Evolutionary conservation across 1,140 invertebrate species (phyloP), one percentile per base, ranked within the genome.

Genomic region (Drosophila simulans): DNA sequence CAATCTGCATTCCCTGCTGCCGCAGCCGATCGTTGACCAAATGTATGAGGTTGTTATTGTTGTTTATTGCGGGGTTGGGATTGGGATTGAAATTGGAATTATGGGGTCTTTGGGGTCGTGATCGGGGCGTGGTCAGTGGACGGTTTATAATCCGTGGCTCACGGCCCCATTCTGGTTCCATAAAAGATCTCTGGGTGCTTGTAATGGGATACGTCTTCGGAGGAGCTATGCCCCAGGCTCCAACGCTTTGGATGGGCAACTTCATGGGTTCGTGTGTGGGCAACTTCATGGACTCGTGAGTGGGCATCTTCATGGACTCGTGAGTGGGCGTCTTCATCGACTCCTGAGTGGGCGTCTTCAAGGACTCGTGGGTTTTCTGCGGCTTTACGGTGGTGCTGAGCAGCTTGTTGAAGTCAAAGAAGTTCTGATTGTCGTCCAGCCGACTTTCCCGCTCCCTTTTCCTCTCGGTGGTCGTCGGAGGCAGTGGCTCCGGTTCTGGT

Each of bases 1-100:
- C 62, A 17, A 86, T 82, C 1, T 76, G 8, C 83, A 86, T 82
- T 45, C 82, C 82, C 43, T 75, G 82, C 35, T 79, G 65, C 0
- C 79, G 74, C 48, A 86, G 10, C 4, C 57, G 64, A 1, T 88
- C 70, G 42, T 86, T 88, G 39, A 88, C 82, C 52, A 68, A 25
- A 0, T 69, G 56, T 5, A 86, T 78, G 3, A 70, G 45, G 27
- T 3, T 68, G 13, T 20, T 39, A 31, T 31, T 31, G 2, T 31
- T 8, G 7, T 31, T 31, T 8, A 8, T 2, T 1, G 7, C 8
- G 31, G 31, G 7, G 3, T 49, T 31, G 7, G 22, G 12, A 20
- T 25, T 46, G 0, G 0, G 4, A 43, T 15, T 22, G 2, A n/a
- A 15, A 20, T 37, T 40, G 0, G 5, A 13, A 35, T 45, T 31